Percentiles rank a stretch among this genome's conserved stretches.
Evolutionary conservation across 2,113 vertebrate genomes (phyloP).

Genomic region (Chaetodon auriga): DNA sequence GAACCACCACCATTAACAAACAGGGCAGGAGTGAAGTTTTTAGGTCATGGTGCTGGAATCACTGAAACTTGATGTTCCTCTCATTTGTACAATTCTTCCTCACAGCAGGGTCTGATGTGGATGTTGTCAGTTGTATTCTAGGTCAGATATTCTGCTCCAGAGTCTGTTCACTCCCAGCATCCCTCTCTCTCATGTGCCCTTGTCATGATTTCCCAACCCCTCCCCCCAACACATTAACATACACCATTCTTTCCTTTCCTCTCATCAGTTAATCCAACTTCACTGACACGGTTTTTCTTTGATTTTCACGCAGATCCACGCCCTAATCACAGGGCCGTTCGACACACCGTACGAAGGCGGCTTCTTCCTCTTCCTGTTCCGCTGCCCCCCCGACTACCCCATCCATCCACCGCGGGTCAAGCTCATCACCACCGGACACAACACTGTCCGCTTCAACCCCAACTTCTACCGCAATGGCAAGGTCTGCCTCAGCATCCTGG

Average conservation of each 20-base stretch:
- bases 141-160: slow-evolving; percentile 16
- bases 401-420: slow-evolving; percentile 98
- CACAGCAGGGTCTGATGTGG: not conserved
- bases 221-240: not conserved
- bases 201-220: not conserved
- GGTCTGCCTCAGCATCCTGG: slow-evolving; percentile 98
- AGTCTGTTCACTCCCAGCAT: not conserved
- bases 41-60: not conserved
- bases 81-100: not conserved
- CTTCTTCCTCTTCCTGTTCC: slow-evolving; percentile 99
- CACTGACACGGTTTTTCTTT: too few relatives aligned
- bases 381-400: slow-evolving; percentile 98
- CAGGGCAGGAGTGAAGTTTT: not conserved
- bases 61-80: not conserved
- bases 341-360: slow-evolving; percentile 99
- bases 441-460: slow-evolving; percentile 98
- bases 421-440: slow-evolving; percentile 98
- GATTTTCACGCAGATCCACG: slow-evolving; percentile 90
- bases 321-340: slow-evolving; percentile 98
- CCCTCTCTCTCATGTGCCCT: not conserved
- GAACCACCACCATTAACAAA: not conserved
- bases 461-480: slow-evolving; percentile 99
- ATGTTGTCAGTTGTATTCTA: not conserved
- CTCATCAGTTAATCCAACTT: not conserved
- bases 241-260: too few relatives aligned